These are phyloP conservation scores for Lepidocyrtinus sp. DNA, from an alignment of 2,888 invertebrate genomes.

Conservation along the genomic window DNA sequence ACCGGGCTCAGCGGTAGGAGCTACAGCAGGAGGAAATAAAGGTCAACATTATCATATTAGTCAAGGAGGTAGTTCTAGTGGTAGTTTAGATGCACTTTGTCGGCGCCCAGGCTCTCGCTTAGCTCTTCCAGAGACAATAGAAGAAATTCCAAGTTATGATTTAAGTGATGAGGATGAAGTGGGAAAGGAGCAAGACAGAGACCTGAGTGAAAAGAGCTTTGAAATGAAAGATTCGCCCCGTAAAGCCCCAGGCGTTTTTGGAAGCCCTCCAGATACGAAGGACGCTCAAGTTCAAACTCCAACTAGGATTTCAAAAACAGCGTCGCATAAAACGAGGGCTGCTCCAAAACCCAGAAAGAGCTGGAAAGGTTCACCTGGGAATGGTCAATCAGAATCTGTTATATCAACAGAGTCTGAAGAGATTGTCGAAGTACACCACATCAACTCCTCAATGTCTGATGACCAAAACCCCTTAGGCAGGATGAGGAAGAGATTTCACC, in stretches of 20 bases:
- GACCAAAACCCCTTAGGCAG: slow-evolving; percentile 68
- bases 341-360: slow-evolving; percentile 49
- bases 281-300: slow-evolving; percentile 63
- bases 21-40: neutral
- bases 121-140: slow-evolving; percentile 52
- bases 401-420: slow-evolving; percentile 63
- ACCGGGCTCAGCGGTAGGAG: slow-evolving; percentile 40
- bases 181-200: slow-evolving; percentile 56
- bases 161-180: slow-evolving; percentile 26
- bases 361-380: slow-evolving; percentile 40
- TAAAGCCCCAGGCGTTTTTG: neutral
- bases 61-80: neutral
- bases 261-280: slow-evolving; percentile 39
- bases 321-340: slow-evolving; percentile 40
- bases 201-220: slow-evolving; percentile 61
- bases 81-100: neutral
- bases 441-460: slow-evolving; percentile 41
- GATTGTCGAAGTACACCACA: slow-evolving; percentile 55
- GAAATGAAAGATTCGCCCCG: slow-evolving; percentile 45
- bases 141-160: slow-evolving; percentile 54
- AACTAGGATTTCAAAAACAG: slow-evolving; percentile 43
- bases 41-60: neutral
- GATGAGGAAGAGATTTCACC: slow-evolving; percentile 82
- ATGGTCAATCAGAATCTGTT: slow-evolving; percentile 47
- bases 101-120: slow-evolving; percentile 30